These are phyloP conservation scores for Brachylomia viminalis DNA, from an alignment of 2,888 invertebrate species.

Conservation along the genomic window DNA sequence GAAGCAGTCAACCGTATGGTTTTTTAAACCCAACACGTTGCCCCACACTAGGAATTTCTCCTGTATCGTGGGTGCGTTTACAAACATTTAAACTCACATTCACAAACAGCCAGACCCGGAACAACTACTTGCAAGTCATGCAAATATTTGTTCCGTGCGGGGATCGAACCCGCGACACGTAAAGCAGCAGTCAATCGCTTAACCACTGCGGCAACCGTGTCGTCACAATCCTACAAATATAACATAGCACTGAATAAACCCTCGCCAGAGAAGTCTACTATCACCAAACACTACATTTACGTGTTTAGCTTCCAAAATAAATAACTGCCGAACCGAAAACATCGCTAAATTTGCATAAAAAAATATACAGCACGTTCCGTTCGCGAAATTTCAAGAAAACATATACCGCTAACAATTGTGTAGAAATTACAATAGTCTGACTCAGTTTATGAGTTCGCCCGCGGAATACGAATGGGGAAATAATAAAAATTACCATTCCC, in stretches of 20 bases:
- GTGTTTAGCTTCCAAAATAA: slow-evolving; percentile 23
- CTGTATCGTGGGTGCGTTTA: no score
- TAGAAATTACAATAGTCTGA: slow-evolving; percentile 65
- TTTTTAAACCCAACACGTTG: no score
- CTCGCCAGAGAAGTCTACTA: neutral
- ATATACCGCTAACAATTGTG: slow-evolving; percentile 52
- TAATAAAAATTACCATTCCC: slow-evolving; percentile 60
- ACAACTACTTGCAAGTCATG: no score
- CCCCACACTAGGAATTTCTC: no score
- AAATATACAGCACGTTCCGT: slow-evolving; percentile 47
- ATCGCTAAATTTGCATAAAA: slow-evolving; percentile 19
- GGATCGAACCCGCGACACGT: no score
- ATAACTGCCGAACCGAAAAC: slow-evolving; percentile 22
- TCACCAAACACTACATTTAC: slow-evolving; percentile 25
- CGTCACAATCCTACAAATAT: neutral
- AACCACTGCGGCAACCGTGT: no score
- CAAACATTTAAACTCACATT: no score
- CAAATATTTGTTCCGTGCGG: no score
- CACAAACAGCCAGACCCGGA: no score
- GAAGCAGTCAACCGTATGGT: no score
- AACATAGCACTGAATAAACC: slow-evolving; percentile 9
- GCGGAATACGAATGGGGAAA: slow-evolving; percentile 52
- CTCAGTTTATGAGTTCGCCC: slow-evolving; percentile 51
- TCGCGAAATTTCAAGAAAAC: slow-evolving; percentile 49
- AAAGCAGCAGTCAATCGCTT: no score